phyloP scores from a whole-genome alignment of 1,140 invertebrate species.

The Zaprionus tsacasi region DNA sequence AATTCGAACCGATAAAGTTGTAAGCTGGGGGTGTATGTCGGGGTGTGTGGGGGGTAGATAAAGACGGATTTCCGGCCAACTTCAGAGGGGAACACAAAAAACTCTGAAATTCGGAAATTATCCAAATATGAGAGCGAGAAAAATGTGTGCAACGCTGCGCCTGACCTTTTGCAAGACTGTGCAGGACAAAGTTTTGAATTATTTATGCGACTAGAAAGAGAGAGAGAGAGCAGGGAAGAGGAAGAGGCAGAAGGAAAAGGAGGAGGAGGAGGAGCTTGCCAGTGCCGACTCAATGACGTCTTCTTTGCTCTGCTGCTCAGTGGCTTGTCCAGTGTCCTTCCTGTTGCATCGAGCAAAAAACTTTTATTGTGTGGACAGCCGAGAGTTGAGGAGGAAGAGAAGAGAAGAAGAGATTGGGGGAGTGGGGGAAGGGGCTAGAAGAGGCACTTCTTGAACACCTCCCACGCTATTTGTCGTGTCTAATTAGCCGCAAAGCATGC shows the following conservation, averaged over 20 bases:
- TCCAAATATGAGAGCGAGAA: constrained; percentile 1
- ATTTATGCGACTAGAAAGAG: constrained; percentile 54
- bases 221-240: neutral
- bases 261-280: constrained; percentile 18
- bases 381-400: neutral
- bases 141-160: neutral
- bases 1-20: neutral
- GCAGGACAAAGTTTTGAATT: constrained; percentile 67
- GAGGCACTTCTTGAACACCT: neutral
- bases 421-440: neutral
- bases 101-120: constrained; percentile 2
- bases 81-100: neutral
- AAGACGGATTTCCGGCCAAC: neutral
- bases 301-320: neutral
- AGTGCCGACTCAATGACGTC: constrained; percentile 45
- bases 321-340: neutral
- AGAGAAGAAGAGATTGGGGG: neutral
- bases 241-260: neutral
- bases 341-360: constrained; percentile 16
- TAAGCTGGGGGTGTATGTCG: neutral
- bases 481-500: constrained; percentile 76
- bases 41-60: too few relatives aligned
- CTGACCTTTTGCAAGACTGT: constrained; percentile 28
- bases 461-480: constrained; percentile 44
- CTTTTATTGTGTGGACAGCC: constrained; percentile 21